A percentile compares a stretch with the other conserved stretches of the same genome.
phyloP scores from a whole-genome alignment of 2,797 vertebrate species.

The Malacoraja senta region DNA sequence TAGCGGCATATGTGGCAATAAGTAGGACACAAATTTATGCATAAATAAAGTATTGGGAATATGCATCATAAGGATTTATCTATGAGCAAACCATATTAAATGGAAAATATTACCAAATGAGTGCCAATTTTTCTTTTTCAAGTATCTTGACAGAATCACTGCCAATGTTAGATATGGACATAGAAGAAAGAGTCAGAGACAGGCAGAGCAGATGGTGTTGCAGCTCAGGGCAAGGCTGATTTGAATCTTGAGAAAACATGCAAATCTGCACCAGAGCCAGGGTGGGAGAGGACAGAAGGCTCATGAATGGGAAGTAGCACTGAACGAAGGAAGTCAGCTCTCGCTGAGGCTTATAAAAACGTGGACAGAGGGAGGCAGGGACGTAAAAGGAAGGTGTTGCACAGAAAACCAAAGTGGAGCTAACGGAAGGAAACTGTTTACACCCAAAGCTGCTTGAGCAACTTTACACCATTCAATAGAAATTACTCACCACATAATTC shows the following conservation, averaged over 20 bases:
- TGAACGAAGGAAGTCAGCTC: not conserved
- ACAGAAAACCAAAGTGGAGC: not conserved
- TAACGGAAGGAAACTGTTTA: not conserved
- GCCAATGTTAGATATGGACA: not conserved
- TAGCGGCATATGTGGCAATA: not conserved
- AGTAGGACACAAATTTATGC: not conserved
- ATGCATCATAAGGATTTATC: not conserved
- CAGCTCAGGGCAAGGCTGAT: not conserved
- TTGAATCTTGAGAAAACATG: not conserved
- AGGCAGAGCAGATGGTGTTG: not conserved
- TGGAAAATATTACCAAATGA: not conserved
- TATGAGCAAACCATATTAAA: not conserved
- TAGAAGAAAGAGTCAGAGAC: not conserved
- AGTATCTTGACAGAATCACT: not conserved
- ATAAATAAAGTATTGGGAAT: not conserved
- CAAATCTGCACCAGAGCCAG: not conserved
- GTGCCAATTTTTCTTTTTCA: not conserved
- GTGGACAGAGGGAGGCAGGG: not conserved
- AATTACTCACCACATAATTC: conserved; percentile 78
- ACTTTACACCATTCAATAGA: conserved; percentile 30
- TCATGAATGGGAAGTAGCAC: not conserved
- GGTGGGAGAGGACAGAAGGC: conserved; percentile 33
- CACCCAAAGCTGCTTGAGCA: not conserved
- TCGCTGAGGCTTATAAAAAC: not conserved
- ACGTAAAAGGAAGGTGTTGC: not conserved